Evolutionary conservation across 2,113 vertebrate species (phyloP).

Genomic region (Cebus imitator): DNA sequence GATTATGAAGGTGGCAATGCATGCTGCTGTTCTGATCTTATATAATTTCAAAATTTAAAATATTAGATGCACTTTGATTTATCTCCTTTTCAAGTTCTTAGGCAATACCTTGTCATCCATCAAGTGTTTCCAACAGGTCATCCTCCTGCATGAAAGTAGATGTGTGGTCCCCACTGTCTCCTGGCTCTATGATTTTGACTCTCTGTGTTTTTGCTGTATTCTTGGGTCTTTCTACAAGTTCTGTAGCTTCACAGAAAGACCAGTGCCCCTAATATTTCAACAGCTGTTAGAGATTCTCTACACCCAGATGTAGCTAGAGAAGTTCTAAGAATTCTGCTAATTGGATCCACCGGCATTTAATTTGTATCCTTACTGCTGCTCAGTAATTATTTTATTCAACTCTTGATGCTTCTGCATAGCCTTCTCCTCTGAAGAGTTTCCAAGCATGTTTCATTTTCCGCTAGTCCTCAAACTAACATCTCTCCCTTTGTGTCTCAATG

Average conservation of each 20-base stretch:
- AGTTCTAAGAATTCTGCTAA: constrained; percentile 18
- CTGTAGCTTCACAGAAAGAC: neutral
- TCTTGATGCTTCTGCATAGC: neutral
- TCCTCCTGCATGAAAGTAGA: neutral
- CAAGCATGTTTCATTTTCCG: neutral
- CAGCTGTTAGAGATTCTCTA: constrained; percentile 19
- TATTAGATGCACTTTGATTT: neutral
- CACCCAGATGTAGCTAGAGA: neutral
- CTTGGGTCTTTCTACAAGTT: neutral
- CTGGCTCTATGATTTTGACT: neutral
- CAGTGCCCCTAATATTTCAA: neutral
- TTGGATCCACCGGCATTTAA: neutral
- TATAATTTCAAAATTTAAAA: constrained; percentile 4
- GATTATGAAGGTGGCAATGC: neutral
- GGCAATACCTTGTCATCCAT: neutral
- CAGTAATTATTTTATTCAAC: neutral
- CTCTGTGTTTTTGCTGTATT: neutral
- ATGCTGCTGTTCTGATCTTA: neutral
- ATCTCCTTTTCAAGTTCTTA: neutral
- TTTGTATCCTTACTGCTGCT: neutral
- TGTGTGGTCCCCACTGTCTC: fast-evolving
- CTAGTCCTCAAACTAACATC: neutral
- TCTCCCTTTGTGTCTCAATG: neutral
- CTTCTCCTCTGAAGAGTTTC: neutral
- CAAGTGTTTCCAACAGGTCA: neutral